Base-by-base conservation (phyloP, 2,113 vertebrate species). In the Coregonus clupeaformis region DNA sequence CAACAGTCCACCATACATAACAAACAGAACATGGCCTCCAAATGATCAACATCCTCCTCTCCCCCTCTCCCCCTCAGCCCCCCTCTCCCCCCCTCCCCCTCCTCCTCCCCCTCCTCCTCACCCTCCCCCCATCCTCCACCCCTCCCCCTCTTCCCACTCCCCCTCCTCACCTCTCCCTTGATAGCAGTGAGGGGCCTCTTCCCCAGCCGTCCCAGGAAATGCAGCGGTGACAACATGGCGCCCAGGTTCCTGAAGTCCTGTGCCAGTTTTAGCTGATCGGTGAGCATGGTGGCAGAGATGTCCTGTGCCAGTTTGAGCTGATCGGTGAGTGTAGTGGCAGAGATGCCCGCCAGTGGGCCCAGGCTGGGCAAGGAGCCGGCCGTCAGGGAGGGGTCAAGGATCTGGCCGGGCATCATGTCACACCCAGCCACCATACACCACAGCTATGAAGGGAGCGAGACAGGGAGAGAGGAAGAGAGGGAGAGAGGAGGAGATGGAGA, bases 321-420 rank as follows among this genome's bases (percentile, higher is more conserved):
- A 88, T 97, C 94, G 0, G 91, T 98, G 86, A 98, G 92, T 5
- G 96, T 95, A 0, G 96, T 95, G 91, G 94, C 91, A 24, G 97
- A 94, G 86, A 98, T 94, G 72, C 95, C 96, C 57, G 94, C 95
- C 89, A 98, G 84, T 42, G 95, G 95, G 73, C 96, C 94, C 0
- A 98, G 93, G 85, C 95, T 94, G 68, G 96, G 96, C 90, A 98
- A 92, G 11, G 96, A 94, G 18, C 95, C 96, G 0, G 96, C 95
- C 36, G 95, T 94, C 92, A 98, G 88, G 3, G 95, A 94, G 84
- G 96, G 96, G 93, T 98, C 96, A 78, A 95, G 96, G 75, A 98
- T 97, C 94, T 98, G 96, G 91, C 96, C 97, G 81, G 97, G 97
- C 97, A 98, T 98, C 97, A 98, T 98, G 93, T 94, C 95, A 95